phyloP scores from a whole-genome alignment of 2,888 invertebrate species.

The Aspidiotus rigidus region DNA sequence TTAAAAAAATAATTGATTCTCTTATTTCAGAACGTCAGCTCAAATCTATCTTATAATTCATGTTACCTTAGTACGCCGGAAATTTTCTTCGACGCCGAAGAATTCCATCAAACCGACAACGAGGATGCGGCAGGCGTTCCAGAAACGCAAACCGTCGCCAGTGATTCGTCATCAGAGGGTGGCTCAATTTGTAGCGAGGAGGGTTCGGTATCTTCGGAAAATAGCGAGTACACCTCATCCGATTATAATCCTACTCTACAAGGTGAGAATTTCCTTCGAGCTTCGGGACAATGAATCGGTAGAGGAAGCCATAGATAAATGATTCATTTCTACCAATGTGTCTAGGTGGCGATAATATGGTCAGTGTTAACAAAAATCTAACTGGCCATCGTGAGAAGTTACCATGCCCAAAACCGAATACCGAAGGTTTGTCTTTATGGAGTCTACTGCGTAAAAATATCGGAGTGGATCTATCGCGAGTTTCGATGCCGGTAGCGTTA shows the following conservation, averaged over 20 bases:
- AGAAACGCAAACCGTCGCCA: conserved; percentile 35
- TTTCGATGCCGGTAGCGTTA: conserved; percentile 76
- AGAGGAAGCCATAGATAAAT: neutral
- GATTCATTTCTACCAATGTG: neutral
- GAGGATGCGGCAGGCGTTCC: conserved; percentile 34
- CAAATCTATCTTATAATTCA: conserved; percentile 57
- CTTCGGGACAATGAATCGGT: neutral
- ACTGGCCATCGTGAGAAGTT: conserved; percentile 58
- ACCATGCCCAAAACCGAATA: conserved; percentile 61
- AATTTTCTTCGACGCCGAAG: conserved; percentile 68
- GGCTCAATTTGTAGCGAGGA: conserved; percentile 58
- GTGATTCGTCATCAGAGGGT: conserved; percentile 63
- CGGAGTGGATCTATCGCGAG: conserved; percentile 74
- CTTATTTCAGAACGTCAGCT: conserved; percentile 32
- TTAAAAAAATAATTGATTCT: neutral
- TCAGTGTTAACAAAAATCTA: conserved; percentile 36
- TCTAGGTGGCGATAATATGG: conserved; percentile 25
- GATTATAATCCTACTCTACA: conserved; percentile 45
- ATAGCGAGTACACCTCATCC: conserved; percentile 50
- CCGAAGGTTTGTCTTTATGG: conserved; percentile 69
- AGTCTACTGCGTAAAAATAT: conserved; percentile 71
- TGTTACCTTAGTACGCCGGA: conserved; percentile 66
- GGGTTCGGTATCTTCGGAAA: conserved; percentile 59
- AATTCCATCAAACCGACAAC: conserved; percentile 41
- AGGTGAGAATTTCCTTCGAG: conserved; percentile 38